phyloP scores from a whole-genome alignment of 2,888 invertebrate genomes.

The Leptothorax acervorum region DNA sequence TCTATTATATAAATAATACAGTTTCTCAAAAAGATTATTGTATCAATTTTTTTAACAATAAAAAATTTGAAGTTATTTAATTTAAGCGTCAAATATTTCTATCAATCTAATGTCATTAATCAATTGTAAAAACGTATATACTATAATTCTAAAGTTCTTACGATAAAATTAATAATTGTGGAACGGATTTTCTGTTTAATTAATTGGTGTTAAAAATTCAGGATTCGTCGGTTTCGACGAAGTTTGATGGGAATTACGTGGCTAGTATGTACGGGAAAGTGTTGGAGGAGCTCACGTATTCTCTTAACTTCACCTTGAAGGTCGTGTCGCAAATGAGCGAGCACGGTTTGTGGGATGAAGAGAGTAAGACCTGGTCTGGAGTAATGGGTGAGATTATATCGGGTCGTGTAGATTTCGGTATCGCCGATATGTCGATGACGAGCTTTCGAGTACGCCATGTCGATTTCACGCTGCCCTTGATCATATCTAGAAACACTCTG shows the following conservation, averaged over 20 bases:
- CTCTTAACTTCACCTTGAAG: conserved; percentile 61
- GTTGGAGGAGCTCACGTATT: conserved; percentile 45
- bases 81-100: background rate
- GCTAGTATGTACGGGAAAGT: conserved; percentile 32
- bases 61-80: background rate
- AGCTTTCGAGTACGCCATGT: conserved; percentile 60
- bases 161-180: background rate
- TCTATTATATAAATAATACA: background rate
- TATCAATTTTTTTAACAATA: background rate
- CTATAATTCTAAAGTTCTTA: background rate
- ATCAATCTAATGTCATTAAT: background rate
- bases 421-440: conserved; percentile 74
- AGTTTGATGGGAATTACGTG: background rate
- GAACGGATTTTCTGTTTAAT: background rate
- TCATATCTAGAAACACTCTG: conserved; percentile 49
- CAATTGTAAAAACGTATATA: background rate
- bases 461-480: conserved; percentile 72
- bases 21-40: background rate
- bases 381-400: conserved; percentile 64
- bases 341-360: conserved; percentile 49
- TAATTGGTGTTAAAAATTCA: conserved; percentile 14
- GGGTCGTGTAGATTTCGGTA: conserved; percentile 63
- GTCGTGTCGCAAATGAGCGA: background rate
- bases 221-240: background rate
- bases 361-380: conserved; percentile 66